A percentile compares a stretch with the other conserved stretches of the same genome.
Conservation (phyloP, 2,797 vertebrate genomes). For the Anguilla pacifica region DNA sequence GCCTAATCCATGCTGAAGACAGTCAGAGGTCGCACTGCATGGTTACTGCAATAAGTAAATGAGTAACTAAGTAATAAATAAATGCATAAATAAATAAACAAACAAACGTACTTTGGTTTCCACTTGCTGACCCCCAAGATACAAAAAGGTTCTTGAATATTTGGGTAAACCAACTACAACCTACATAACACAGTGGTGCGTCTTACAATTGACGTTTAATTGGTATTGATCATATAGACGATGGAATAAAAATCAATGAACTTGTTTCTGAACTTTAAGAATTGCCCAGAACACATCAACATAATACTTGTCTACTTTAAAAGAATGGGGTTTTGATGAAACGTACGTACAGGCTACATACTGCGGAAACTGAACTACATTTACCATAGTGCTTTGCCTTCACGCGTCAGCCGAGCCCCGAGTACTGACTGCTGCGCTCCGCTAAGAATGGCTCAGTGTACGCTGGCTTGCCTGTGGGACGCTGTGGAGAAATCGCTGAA, state of each 20-base stretch:
- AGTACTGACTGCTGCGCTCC: conserved; percentile 52
- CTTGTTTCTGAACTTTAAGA: not conserved
- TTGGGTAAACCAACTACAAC: not conserved
- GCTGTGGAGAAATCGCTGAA: conserved; percentile 28
- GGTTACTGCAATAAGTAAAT: no score
- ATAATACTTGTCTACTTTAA: not conserved
- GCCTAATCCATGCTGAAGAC: no score
- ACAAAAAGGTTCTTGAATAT: not conserved
- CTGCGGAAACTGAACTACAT: conserved; percentile 49
- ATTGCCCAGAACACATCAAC: not conserved
- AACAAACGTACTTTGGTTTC: not conserved
- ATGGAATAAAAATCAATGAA: not conserved
- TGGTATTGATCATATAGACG: not conserved
- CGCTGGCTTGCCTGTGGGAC: conserved; percentile 44
- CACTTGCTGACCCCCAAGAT: not conserved
- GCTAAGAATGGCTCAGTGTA: conserved; percentile 67
- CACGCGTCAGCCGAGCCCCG: conserved; percentile 49
- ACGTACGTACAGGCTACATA: not conserved
- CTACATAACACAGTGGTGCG: not conserved
- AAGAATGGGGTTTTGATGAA: not conserved
- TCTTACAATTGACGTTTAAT: not conserved
- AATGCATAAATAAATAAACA: not conserved
- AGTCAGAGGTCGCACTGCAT: no score
- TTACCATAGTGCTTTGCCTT: conserved; percentile 59
- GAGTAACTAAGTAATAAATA: not conserved